These are phyloP conservation scores for Coelopa frigida DNA, from an alignment of 1,140 invertebrate genomes.

Conservation along the genomic window DNA sequence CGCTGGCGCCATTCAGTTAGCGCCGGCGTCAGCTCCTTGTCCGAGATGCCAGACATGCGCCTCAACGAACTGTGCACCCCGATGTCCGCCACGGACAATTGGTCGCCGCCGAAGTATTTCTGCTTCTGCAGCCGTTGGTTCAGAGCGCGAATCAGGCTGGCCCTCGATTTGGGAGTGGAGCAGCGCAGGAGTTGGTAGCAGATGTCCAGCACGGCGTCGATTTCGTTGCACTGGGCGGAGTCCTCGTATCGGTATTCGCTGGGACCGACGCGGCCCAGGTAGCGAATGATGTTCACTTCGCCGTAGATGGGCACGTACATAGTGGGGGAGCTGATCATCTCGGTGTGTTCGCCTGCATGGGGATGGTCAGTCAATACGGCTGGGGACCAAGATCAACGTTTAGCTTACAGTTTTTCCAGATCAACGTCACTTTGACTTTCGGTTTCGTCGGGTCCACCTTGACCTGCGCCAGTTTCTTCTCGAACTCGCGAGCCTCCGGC, in stretches of 20 bases:
- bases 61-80: conserved; percentile 38
- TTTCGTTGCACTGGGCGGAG: conserved; percentile 34
- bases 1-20: conserved; percentile 34
- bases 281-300: conserved; percentile 41
- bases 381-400: not conserved
- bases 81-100: conserved; percentile 40
- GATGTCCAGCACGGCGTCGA: conserved; percentile 39
- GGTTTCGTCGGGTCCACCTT: conserved; percentile 21
- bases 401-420: conserved; percentile 43
- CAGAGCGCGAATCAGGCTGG: conserved; percentile 30
- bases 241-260: conserved; percentile 35
- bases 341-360: conserved; percentile 36
- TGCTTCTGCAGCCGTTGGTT: conserved; percentile 33
- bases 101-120: conserved; percentile 34
- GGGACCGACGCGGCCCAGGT: conserved; percentile 39
- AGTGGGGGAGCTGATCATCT: conserved; percentile 43
- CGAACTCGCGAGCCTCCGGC: conserved; percentile 30
- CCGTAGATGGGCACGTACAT: conserved; percentile 44
- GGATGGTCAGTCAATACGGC: not conserved
- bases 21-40: conserved; percentile 37
- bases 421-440: conserved; percentile 36
- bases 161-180: conserved; percentile 30
- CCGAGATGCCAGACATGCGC: conserved; percentile 32
- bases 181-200: conserved; percentile 42
- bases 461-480: conserved; percentile 27